Conservation (phyloP, 2,113 vertebrate genomes). For the Tychaedon coryphoeus region DNA sequence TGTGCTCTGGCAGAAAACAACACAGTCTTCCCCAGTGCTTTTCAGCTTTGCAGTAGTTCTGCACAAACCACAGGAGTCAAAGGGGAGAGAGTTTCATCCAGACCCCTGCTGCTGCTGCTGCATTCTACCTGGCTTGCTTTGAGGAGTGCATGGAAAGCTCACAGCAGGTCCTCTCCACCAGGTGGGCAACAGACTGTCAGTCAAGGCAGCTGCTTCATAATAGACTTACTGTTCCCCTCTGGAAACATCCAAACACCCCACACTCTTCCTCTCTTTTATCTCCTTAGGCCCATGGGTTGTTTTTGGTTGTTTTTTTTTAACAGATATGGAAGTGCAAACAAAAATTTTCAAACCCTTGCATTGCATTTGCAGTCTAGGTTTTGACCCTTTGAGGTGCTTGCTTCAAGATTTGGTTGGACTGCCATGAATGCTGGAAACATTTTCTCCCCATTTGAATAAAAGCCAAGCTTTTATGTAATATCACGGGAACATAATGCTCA, state of each 20-base stretch:
- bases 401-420: background rate
- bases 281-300: background rate
- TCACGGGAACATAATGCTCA: background rate
- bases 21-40: background rate
- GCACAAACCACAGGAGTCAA: background rate
- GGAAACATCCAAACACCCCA: fast-evolving
- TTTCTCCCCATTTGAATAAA: background rate
- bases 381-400: background rate
- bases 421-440: background rate
- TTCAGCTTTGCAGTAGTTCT: background rate
- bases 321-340: background rate
- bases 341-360: background rate
- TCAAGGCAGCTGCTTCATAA: background rate
- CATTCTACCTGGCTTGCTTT: background rate
- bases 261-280: background rate
- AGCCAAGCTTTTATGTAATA: background rate
- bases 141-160: background rate
- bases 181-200: background rate
- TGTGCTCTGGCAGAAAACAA: background rate
- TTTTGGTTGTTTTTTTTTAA: background rate
- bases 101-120: background rate
- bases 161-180: background rate
- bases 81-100: background rate
- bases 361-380: background rate
- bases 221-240: background rate